These are phyloP conservation scores for Antigone vipio DNA, from an alignment of 2,113 vertebrate species.

Conservation along the genomic window DNA sequence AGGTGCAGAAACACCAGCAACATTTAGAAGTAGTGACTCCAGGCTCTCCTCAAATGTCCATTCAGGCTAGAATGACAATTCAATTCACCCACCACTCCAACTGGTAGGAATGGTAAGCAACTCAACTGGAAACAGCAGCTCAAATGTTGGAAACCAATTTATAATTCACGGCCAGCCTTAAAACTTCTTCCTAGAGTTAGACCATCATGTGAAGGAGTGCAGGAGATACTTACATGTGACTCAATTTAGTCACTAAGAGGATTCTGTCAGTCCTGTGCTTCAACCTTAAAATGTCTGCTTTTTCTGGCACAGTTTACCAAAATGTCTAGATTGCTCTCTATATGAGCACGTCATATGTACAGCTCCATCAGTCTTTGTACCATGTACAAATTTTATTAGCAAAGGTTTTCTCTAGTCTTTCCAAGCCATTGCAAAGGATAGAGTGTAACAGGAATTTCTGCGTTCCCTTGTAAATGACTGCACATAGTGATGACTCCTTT, in stretches of 20 bases:
- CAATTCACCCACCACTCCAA: accelerated
- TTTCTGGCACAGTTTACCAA: neutral
- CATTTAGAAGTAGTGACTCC: neutral
- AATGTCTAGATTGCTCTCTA: neutral
- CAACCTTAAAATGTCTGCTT: neutral
- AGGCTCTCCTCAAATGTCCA: neutral
- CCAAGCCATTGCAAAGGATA: neutral
- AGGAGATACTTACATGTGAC: neutral
- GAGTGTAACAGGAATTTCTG: neutral
- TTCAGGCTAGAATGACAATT: neutral
- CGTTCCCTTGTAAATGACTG: neutral
- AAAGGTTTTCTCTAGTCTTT: neutral
- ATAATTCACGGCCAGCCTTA: neutral
- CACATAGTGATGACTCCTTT: neutral
- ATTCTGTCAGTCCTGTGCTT: neutral
- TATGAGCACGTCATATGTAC: neutral
- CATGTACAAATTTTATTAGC: neutral
- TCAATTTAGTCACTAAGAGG: neutral
- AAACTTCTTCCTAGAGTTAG: neutral
- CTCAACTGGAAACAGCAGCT: neutral
- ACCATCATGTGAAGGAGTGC: neutral
- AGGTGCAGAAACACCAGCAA: neutral
- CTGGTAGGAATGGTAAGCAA: accelerated
- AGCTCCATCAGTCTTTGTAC: neutral
- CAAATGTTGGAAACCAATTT: neutral